phyloP scores from a whole-genome alignment of 2,113 vertebrate species.

The Chunga burmeisteri region DNA sequence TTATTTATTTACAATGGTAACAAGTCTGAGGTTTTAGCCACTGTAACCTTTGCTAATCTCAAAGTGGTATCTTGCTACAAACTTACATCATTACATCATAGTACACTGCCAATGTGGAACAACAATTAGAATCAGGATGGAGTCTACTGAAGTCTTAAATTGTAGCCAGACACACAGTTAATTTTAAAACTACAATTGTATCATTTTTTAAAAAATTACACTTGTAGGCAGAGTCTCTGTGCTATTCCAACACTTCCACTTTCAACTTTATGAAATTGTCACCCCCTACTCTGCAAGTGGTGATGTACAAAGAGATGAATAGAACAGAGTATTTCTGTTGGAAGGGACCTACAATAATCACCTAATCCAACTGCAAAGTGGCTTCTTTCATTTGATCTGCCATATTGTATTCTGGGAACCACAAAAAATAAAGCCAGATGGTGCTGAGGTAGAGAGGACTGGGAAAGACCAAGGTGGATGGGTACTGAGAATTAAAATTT shows the following conservation, averaged over 20 bases:
- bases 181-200: background rate
- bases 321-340: background rate
- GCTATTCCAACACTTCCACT: background rate
- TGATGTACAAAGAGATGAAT: fast-evolving
- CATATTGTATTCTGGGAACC: fast-evolving
- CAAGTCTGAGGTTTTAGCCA: background rate
- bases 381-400: background rate
- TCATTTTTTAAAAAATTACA: background rate
- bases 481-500: background rate
- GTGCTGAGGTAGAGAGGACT: background rate
- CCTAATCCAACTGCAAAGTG: background rate
- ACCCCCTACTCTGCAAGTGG: background rate
- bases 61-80: background rate
- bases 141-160: no score
- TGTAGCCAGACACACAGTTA: fast-evolving
- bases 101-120: background rate
- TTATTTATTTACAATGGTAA: background rate
- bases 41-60: background rate
- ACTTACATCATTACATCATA: background rate
- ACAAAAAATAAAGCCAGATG: background rate
- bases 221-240: background rate
- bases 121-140: fast-evolving
- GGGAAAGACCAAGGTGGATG: background rate
- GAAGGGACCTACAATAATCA: fast-evolving
- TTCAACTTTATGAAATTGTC: background rate